Conservation (phyloP, 2,888 invertebrate species). For the Linnaemya tessellans region DNA sequence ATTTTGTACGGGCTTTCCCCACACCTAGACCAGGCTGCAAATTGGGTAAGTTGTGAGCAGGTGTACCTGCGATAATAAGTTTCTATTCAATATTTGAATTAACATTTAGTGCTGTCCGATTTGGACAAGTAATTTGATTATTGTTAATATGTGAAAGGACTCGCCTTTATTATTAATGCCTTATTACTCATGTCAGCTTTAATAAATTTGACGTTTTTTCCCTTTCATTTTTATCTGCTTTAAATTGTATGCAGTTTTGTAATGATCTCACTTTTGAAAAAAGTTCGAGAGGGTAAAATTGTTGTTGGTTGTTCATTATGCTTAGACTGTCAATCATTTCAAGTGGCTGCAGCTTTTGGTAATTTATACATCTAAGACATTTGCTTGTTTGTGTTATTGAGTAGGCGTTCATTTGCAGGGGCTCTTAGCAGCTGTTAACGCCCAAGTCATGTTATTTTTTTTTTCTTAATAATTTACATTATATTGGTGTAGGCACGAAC, state of each 20-base stretch:
- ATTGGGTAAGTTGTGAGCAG: slow-evolving; percentile 85
- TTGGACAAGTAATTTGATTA: neutral
- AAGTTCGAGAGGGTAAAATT: slow-evolving; percentile 1
- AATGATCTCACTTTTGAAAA: neutral
- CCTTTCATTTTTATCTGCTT: neutral
- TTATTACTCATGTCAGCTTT: neutral
- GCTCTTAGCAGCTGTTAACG: slow-evolving; percentile 53
- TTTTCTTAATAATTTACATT: slow-evolving; percentile 10
- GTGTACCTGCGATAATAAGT: neutral
- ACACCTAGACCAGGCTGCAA: slow-evolving; percentile 94
- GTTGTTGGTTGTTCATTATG: neutral
- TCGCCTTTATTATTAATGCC: slow-evolving; percentile 23
- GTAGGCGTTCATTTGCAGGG: slow-evolving; percentile 61
- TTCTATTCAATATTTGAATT: slow-evolving; percentile 1
- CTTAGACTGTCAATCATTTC: slow-evolving; percentile 47
- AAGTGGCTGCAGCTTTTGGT: slow-evolving; percentile 15
- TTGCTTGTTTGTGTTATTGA: slow-evolving; percentile 1
- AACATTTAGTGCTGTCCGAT: slow-evolving; percentile 14
- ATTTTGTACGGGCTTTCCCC: slow-evolving; percentile 95
- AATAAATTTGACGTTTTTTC: slow-evolving; percentile 10
- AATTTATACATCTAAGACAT: neutral
- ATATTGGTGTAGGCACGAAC: neutral
- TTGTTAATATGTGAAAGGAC: slow-evolving; percentile 21
- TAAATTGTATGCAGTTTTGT: neutral
- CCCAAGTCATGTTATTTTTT: slow-evolving; percentile 50